phyloP scores from a whole-genome alignment of 2,797 vertebrate species.

The Syngnathus acus region DNA sequence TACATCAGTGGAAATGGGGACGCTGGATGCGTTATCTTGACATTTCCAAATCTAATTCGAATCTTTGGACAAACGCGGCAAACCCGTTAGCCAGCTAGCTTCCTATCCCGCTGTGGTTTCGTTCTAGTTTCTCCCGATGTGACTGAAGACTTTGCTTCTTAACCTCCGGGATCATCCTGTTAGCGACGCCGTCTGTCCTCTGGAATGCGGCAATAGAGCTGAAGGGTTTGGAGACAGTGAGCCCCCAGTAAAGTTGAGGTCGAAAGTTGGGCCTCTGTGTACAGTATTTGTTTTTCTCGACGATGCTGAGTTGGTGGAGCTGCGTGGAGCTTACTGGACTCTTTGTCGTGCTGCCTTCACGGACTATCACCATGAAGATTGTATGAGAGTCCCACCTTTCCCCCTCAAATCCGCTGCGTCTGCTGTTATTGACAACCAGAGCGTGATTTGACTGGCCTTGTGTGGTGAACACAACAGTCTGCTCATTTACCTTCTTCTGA shows the following conservation, averaged over 20 bases:
- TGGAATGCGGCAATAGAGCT: conserved; percentile 1
- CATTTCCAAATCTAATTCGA: not conserved
- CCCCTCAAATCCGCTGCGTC: not conserved
- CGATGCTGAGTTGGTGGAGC: conserved; percentile 5
- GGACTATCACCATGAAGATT: conserved; percentile 57
- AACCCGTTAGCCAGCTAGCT: not conserved
- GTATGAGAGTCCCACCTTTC: conserved; percentile 31
- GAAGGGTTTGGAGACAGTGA: conserved; percentile 7
- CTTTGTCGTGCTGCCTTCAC: conserved; percentile 44
- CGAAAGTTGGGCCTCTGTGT: conserved; percentile 1
- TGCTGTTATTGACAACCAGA: conserved; percentile 5
- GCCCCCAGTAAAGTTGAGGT: not conserved
- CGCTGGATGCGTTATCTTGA: not conserved
- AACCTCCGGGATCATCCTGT: conserved; percentile 6
- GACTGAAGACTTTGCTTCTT: conserved; percentile 5
- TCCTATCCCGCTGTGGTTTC: not conserved
- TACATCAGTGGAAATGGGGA: not conserved
- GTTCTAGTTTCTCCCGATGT: not conserved
- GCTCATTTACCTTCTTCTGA: conserved; percentile 15
- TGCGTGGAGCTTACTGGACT: conserved; percentile 5
- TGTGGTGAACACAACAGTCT: not conserved
- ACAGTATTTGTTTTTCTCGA: not conserved
- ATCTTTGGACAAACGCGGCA: not conserved
- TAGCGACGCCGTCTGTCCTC: not conserved
- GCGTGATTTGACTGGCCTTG: not conserved